phyloP scores from a whole-genome alignment of 1,140 invertebrate genomes.

The Aphidius gifuensis region DNA sequence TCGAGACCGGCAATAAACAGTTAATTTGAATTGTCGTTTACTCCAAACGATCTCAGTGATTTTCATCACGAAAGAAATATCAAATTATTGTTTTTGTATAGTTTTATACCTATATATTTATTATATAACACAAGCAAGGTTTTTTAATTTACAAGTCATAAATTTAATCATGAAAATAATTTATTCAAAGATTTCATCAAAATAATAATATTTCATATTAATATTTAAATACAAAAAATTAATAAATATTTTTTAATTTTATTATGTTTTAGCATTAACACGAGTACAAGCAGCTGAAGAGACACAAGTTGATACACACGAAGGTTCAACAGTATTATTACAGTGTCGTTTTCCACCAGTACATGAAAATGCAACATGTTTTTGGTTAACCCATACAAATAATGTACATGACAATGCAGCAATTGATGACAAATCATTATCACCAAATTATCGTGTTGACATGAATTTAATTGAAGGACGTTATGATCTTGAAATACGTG shows the following conservation, averaged over 20 bases:
- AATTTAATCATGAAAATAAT: conserved; percentile 8
- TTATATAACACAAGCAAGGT: no score
- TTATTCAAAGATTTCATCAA: not conserved
- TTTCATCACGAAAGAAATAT: no score
- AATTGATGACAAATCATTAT: conserved; percentile 43
- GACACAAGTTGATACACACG: conserved; percentile 50
- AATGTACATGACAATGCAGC: conserved; percentile 52
- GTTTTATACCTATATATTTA: no score
- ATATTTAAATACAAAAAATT: conserved; percentile 2
- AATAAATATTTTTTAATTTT: not conserved
- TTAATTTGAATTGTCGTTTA: conserved; percentile 16
- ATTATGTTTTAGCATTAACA: conserved; percentile 39
- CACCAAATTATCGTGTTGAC: conserved; percentile 47
- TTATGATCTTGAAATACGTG: conserved; percentile 83
- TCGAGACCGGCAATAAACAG: conserved; percentile 7
- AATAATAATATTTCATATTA: not conserved
- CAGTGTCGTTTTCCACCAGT: conserved; percentile 47
- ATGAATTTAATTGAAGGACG: conserved; percentile 69
- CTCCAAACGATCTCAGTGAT: not conserved
- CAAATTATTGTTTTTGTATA: no score
- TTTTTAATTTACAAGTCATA: not conserved
- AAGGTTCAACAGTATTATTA: conserved; percentile 49
- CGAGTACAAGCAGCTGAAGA: conserved; percentile 43
- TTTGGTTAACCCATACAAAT: conserved; percentile 51
- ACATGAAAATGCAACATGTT: conserved; percentile 43